A percentile compares a stretch with the other conserved stretches of the same genome.
Evolutionary conservation across 1,140 invertebrate genomes (phyloP).

Genomic region (Cepaea nemoralis): DNA sequence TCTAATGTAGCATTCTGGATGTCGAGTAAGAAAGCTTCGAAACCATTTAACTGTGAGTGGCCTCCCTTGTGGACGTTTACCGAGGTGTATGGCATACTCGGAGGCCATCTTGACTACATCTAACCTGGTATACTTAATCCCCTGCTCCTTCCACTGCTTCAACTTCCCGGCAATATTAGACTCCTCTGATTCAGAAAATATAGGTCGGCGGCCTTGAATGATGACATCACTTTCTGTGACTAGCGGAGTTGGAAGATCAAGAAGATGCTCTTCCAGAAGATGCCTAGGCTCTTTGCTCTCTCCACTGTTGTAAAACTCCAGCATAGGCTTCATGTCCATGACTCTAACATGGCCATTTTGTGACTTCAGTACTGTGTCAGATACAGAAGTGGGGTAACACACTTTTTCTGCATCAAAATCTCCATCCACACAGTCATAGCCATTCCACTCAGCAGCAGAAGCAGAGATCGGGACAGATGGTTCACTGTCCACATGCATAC

Average conservation of each 20-base stretch:
- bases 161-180: slow-evolving; percentile 12
- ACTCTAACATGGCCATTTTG: slow-evolving; percentile 13
- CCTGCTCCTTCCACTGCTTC: slow-evolving; percentile 33
- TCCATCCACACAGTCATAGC: slow-evolving; percentile 19
- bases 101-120: slow-evolving; percentile 37
- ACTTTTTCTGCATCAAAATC: neutral
- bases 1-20: slow-evolving; percentile 34
- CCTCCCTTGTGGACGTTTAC: slow-evolving; percentile 21
- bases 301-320: slow-evolving; percentile 1
- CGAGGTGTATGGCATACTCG: slow-evolving; percentile 26
- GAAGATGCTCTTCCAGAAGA: neutral
- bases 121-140: slow-evolving; percentile 24
- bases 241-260: neutral
- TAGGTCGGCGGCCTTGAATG: slow-evolving; percentile 30
- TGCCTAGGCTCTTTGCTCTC: neutral
- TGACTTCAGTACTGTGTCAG: neutral
- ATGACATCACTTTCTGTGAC: slow-evolving; percentile 21
- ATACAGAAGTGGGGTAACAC: neutral
- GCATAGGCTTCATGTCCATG: slow-evolving; percentile 16
- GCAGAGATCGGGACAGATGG: neutral
- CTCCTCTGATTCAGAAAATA: slow-evolving; percentile 32
- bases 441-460: slow-evolving; percentile 1
- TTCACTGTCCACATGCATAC: neutral
- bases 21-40: slow-evolving; percentile 34
- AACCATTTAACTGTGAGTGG: slow-evolving; percentile 37